phyloP scores from a whole-genome alignment of 2,888 invertebrate species.

The Periphyllus acericola region DNA sequence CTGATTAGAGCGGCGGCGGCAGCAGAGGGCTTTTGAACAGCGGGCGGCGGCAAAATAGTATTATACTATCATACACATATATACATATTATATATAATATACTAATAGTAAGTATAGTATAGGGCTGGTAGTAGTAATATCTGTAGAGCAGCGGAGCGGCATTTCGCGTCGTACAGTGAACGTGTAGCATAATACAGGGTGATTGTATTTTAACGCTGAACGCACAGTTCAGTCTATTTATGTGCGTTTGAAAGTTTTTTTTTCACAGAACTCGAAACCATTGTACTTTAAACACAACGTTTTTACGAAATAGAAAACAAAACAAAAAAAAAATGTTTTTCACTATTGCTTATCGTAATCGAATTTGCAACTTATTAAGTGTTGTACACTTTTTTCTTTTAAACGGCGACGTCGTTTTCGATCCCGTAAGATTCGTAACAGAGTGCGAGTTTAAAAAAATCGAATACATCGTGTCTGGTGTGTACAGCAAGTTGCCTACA shows the following conservation, averaged over 20 bases:
- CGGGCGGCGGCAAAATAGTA: conserved; percentile 23
- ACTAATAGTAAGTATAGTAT: neutral
- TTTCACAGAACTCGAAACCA: no score
- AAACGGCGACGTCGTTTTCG: no score
- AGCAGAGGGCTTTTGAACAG: conserved; percentile 20
- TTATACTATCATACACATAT: neutral
- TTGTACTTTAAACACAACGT: no score
- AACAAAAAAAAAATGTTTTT: no score
- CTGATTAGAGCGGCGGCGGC: conserved; percentile 50
- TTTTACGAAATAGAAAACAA: no score
- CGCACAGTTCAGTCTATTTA: neutral
- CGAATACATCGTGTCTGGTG: no score
- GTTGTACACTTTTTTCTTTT: no score
- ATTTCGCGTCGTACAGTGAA: neutral
- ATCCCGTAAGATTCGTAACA: no score
- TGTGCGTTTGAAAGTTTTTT: neutral
- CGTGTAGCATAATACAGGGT: neutral
- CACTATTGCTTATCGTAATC: no score
- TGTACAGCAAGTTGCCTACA: no score
- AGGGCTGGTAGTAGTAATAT: neutral
- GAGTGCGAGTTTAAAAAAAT: no score
- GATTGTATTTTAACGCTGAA: neutral
- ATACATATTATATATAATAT: neutral
- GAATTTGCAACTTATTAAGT: no score
- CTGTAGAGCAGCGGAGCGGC: neutral